Percentiles rank a stretch among this genome's conserved stretches.
phyloP scores from a whole-genome alignment of 2,797 vertebrate species.

The Anguilla megastoma region DNA sequence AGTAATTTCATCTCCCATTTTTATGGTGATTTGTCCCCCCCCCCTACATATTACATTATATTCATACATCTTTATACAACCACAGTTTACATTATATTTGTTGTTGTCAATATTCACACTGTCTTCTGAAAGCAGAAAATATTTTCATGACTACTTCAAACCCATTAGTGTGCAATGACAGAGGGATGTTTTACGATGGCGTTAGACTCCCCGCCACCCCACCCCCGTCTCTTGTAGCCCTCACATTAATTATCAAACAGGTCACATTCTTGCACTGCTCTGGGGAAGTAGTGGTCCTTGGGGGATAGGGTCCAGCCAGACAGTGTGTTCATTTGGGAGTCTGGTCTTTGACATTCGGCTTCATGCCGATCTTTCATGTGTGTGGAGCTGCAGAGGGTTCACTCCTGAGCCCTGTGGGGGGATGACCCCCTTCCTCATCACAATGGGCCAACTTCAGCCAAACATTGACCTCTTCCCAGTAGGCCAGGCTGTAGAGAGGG shows the following conservation, averaged over 20 bases:
- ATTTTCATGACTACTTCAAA: not conserved
- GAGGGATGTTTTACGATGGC: slow-evolving; percentile 39
- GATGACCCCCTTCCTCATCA: slow-evolving; percentile 40
- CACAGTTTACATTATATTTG: not conserved
- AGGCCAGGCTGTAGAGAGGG: slow-evolving; percentile 41
- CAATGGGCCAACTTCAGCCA: slow-evolving; percentile 37
- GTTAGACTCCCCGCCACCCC: slow-evolving; percentile 36
- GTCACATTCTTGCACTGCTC: slow-evolving; percentile 34
- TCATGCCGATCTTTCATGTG: slow-evolving; percentile 49
- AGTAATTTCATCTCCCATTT: slow-evolving; percentile 1
- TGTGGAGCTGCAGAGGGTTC: slow-evolving; percentile 46
- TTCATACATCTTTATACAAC: slow-evolving; percentile 34
- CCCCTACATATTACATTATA: not conserved
- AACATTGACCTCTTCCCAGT: slow-evolving; percentile 39
- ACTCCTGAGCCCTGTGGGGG: slow-evolving; percentile 3
- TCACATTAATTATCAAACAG: slow-evolving; percentile 32
- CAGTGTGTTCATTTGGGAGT: slow-evolving; percentile 21
- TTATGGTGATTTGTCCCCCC: slow-evolving; percentile 42
- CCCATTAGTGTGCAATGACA: not conserved
- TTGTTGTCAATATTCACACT: not conserved
- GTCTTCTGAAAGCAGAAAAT: not conserved
- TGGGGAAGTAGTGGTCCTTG: slow-evolving; percentile 20
- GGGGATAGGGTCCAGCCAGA: slow-evolving; percentile 33
- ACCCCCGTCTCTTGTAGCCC: slow-evolving; percentile 3
- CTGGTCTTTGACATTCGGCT: slow-evolving; percentile 34